Percentiles rank a stretch among this genome's conserved stretches.
phyloP scores from a whole-genome alignment of 2,113 vertebrate species.

The Rhegmatorhina hoffmannsi region DNA sequence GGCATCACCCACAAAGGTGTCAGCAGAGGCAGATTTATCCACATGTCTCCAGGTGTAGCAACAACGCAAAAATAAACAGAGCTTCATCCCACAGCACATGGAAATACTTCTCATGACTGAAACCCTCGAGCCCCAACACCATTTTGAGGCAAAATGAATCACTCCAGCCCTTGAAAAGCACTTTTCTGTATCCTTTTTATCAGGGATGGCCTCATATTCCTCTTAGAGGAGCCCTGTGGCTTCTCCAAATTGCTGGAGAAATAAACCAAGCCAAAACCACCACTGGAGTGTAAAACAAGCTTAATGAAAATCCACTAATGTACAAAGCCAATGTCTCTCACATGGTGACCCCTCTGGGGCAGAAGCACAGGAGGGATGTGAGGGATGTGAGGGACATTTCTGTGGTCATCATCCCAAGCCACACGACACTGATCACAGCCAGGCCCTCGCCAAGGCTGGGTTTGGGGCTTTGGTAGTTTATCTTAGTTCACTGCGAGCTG shows the following conservation, averaged over 20 bases:
- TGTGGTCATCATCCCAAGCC: background rate
- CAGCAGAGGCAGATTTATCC: background rate
- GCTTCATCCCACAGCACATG: background rate
- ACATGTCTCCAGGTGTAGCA: background rate
- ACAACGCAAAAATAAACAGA: background rate
- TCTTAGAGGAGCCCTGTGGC: background rate
- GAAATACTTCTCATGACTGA: background rate
- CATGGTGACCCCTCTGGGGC: background rate
- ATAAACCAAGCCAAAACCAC: background rate
- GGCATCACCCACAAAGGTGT: background rate
- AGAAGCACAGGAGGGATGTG: background rate
- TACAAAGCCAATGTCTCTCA: background rate
- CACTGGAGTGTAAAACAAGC: slow-evolving; percentile 1
- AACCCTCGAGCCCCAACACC: background rate
- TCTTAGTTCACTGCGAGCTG: background rate
- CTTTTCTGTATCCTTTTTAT: background rate
- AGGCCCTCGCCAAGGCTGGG: background rate
- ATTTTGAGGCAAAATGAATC: background rate
- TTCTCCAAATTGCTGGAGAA: slow-evolving; percentile 10
- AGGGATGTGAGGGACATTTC: background rate
- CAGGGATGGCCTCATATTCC: background rate
- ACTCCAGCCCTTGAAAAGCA: background rate
- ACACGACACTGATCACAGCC: background rate
- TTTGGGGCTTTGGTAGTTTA: background rate
- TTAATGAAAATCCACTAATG: background rate